Evolutionary conservation across 2,113 vertebrate genomes (phyloP).

Genomic region (Marcusenius ussheri): DNA sequence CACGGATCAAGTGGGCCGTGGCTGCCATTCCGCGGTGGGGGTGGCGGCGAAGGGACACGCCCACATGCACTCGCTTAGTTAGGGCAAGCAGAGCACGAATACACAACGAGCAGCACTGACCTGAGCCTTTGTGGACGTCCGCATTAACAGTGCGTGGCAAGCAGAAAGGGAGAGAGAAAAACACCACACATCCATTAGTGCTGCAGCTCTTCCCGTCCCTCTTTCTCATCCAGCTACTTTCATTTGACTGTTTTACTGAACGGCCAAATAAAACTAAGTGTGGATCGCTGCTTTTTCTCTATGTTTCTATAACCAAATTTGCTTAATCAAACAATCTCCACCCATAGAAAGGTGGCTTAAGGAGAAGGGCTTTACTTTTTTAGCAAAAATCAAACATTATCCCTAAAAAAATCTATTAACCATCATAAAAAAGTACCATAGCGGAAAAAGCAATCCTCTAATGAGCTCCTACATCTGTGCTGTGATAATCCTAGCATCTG

Average conservation of each 20-base stretch:
- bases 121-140: constrained; percentile 82
- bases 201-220: neutral
- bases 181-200: constrained; percentile 67
- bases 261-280: neutral
- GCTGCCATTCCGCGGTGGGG: neutral
- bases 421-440: neutral
- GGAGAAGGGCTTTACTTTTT: neutral
- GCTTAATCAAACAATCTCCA: neutral
- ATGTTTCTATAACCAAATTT: neutral
- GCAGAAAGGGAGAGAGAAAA: constrained; percentile 61
- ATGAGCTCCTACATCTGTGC: neutral
- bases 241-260: neutral
- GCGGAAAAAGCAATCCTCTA: neutral
- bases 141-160: constrained; percentile 67
- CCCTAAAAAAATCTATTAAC: neutral
- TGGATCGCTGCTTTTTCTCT: neutral
- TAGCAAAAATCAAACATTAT: neutral
- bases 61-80: neutral
- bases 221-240: neutral
- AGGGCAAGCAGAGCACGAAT: constrained; percentile 1
- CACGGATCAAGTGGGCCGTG: neutral
- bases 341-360: neutral
- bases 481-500: neutral
- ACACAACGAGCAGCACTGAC: constrained; percentile 67
- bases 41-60: neutral